Evolutionary conservation across 2,113 vertebrate genomes (phyloP).

Genomic region (Myotis yumanensis): DNA sequence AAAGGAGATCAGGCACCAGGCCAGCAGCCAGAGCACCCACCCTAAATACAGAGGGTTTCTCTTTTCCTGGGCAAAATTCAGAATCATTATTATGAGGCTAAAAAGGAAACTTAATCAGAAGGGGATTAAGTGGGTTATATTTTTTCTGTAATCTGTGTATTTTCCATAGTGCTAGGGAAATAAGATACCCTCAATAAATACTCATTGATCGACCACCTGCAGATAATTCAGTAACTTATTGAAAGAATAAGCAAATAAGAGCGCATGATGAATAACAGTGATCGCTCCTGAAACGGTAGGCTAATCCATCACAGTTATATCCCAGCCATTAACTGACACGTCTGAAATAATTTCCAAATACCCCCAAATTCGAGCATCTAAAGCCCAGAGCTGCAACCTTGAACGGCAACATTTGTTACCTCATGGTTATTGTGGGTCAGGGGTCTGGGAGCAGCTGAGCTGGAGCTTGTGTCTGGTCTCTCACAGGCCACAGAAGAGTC

Average conservation of each 20-base stretch:
- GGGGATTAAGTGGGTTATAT: not conserved
- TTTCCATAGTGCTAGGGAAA: not conserved
- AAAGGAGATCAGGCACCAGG: not conserved
- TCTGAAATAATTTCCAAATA: not conserved
- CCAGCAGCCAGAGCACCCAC: too few species aligned
- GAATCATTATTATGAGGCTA: not conserved
- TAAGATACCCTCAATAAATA: not conserved
- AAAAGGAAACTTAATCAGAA: not conserved
- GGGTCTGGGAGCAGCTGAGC: too few species aligned
- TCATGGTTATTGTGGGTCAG: not conserved
- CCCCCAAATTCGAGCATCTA: not conserved
- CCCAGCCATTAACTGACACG: not conserved
- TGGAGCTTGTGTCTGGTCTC: rapidly evolving
- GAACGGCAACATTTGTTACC: rapidly evolving
- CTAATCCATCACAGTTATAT: not conserved
- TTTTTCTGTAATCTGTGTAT: not conserved
- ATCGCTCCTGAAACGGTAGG: not conserved
- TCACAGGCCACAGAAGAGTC: not conserved
- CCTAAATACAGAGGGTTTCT: not conserved
- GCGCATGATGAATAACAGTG: not conserved
- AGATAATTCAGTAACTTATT: not conserved
- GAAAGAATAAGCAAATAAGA: not conserved
- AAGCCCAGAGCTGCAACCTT: rapidly evolving
- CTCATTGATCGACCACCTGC: not conserved
- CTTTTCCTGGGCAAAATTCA: not conserved